Base-by-base conservation (phyloP, 2,888 invertebrate genomes). In the Polymixis flavicincta region DNA sequence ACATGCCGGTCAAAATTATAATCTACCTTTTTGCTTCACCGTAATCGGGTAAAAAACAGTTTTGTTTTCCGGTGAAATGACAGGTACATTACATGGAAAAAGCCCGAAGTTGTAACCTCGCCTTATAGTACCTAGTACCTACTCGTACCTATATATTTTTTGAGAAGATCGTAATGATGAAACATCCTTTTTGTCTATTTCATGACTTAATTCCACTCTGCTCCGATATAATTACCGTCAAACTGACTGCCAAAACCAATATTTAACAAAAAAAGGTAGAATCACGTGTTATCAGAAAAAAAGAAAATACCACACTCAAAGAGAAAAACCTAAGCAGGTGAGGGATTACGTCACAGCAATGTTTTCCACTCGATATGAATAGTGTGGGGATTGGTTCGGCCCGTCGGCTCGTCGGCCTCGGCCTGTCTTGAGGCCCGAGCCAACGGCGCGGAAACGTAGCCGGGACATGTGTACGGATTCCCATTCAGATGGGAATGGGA, bases 321-420 rank as follows among this genome's bases (percentile, higher is more conserved):
- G 42, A 70, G 63, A 80, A 80, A 80, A 73, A 71, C 76, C 37
- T 60, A 73, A 80, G 13, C 80, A 84, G 81, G 84, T 83, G 78
- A 68, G 54, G 80, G 81, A 83, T 84, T 76, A 85, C 71, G 87
- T 87, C 87, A 82, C n/a, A 25, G 63, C 70, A 65, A 82, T 82
- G 84, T 86, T 87, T 87, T 87, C 84, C 85, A 85, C 82, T 74
- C 76, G 73, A 82, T 87, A 84, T 87, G 84, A 87, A 80, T 80
- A 87, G 85, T 85, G 82, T 71, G 71, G 84, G 78, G 77, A 82
- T 83, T 78, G 70, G 85, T 87, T 82, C 75, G 64, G 69, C 63
- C 84, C 72, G 83, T 78, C 83, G 78, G 65, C 59, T 50, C 77
- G 66, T 71, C 78, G 66, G 63, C 57, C 66, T 57, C 71, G 67